Base-by-base conservation (phyloP, 2,113 vertebrate genomes). In the Microtus ochrogaster region DNA sequence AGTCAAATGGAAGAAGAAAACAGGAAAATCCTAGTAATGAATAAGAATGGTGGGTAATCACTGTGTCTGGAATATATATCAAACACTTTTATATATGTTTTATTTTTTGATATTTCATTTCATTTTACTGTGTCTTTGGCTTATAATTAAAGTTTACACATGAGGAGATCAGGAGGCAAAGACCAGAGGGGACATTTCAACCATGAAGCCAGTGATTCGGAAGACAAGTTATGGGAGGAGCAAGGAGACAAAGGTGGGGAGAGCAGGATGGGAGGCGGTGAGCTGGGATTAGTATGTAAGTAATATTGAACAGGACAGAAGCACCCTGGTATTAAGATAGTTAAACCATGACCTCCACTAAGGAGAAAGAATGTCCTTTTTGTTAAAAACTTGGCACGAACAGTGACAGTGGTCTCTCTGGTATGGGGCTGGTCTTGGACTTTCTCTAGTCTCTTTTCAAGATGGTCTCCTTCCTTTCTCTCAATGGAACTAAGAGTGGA, bases 61-160 rank as follows among this genome's bases (percentile, higher is more conserved):
- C 24, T 94, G 8, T 26, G 2, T 91, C 82, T 72, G 17, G 26
- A 87, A 8, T 66, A 44, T 66, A 17, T 39, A 3, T 2, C 8
- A 83, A 78, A 6, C 7, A 87, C 14, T n/a, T 49, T 41, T 58
- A 58, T 14, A n/a, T 65, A 28, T 70, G 10, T 0, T 89, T 52
- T 76, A 86, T 90, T 22, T 70, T 63, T 95, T 55, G 89, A 81
- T 76, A 92, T 65, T 81, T 52, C 1, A 82, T 68, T 92, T 95
- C 36, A 85, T 49, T 63, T 94, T 36, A 83, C 13, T 77, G 78
- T 63, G 47, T 49, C 58, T 89, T 93, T 78, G 39, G 9, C 21
- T 88, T 4, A 84, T 14, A 73, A 66, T 63, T 66, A 73, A 72
- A 65, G 39, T 70, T 92, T 90, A 63, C 3, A 77, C 21, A n/a